Evolutionary conservation across 1,140 invertebrate species (phyloP), one percentile per base, ranked within the genome.

Genomic region (Zaprionus davidi): DNA sequence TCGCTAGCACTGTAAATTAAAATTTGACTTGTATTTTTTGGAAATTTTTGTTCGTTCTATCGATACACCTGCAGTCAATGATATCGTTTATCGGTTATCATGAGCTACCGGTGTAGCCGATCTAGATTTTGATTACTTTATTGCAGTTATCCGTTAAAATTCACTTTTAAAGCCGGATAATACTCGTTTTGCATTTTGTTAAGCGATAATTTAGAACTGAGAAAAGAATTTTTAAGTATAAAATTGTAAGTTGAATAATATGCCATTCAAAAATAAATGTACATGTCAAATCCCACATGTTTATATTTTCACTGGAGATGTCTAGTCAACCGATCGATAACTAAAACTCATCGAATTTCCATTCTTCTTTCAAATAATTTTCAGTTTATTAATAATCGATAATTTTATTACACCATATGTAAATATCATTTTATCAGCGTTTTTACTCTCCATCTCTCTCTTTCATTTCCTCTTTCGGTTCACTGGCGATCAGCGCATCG

Each of bases 391-490:
- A 80, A 88, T 88, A 88, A 90, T 88, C 81, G 85, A 90, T 88
- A 81, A 88, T 88, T 82, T 81, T 78, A 81, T 90, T 88, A 90
- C 79, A 79, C 78, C 81, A 85, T 90, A 88, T 88, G 79, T 80
- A 87, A 84, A 81, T 85, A 87, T 88, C 71, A 84, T 82, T 88
- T 79, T 65, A 90, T 87, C 81, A 90, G 82, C 79, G 76, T 81
- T 71, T 62, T 75, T 59, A 64, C 41, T 69, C 22, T 55, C 36
- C 59, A 38, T 58, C 20, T 31, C 31, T 60, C 24, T 58, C 22
- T 46, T 1, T 65, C 7, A 9, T 22, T 72, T 13, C 56, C 31
- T 46, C 3, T 57, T 15, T 56, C 41, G 41, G 15, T 44, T 44
- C 20, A 58, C 13, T 28, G 28, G 38, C 41, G 31, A 63, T 51